Evolutionary conservation across 1,140 invertebrate species (phyloP).

Genomic region (Drosophila fuyamai): DNA sequence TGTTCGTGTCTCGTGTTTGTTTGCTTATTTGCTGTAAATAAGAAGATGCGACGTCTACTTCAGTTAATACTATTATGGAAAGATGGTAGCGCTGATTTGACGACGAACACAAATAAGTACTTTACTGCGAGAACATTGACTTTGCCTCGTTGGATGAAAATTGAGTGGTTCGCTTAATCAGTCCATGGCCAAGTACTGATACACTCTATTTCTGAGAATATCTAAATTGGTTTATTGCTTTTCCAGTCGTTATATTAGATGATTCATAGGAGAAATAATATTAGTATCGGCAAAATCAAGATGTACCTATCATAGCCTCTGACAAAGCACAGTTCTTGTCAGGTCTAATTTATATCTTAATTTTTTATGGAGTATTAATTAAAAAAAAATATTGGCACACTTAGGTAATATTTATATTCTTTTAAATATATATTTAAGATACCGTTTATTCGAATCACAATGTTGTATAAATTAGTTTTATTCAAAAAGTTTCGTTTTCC

Average conservation of each 20-base stretch:
- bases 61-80: conserved; percentile 49
- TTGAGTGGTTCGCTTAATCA: conserved; percentile 26
- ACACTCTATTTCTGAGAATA: conserved; percentile 31
- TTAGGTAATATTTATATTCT: too few species aligned
- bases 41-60: conserved; percentile 26
- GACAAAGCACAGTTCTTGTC: conserved; percentile 2
- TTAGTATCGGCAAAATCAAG: not conserved
- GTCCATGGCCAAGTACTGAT: conserved; percentile 14
- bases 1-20: conserved; percentile 9
- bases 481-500: too few species aligned
- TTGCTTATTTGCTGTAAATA: conserved; percentile 32
- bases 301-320: not conserved
- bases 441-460: too few species aligned
- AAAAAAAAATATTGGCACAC: too few species aligned
- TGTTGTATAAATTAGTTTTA: too few species aligned
- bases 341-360: not conserved
- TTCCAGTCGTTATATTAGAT: not conserved
- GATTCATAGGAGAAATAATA: conserved; percentile 7
- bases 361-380: not conserved
- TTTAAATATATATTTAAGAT: too few species aligned
- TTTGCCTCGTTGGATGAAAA: conserved; percentile 10
- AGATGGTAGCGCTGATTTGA: conserved; percentile 41
- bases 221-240: conserved; percentile 23
- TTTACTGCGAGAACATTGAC: conserved; percentile 36
- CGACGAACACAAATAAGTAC: conserved; percentile 26